phyloP scores from a whole-genome alignment of 2,113 vertebrate genomes.

The Stomatorhinus ivindoensis region DNA sequence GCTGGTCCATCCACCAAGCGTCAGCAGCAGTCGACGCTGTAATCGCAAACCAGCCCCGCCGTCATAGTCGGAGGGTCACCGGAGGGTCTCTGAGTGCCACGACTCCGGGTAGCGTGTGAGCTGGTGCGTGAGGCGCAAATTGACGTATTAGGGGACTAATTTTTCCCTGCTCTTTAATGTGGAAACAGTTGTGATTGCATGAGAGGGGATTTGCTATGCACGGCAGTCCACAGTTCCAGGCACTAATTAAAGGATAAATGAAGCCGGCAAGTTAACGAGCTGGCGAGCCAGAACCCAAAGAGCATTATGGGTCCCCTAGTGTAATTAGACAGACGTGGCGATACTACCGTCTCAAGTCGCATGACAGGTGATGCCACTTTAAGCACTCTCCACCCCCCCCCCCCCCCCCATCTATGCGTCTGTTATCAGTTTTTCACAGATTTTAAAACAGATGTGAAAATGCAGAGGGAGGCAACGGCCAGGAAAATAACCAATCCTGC shows the following conservation, averaged over 20 bases:
- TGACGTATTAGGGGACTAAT: slow-evolving; percentile 9
- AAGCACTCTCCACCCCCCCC: slow-evolving; percentile 68
- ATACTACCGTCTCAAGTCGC: slow-evolving; percentile 35
- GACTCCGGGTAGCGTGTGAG: neutral
- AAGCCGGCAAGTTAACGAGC: slow-evolving; percentile 63
- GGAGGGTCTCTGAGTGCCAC: neutral
- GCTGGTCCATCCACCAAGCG: slow-evolving; percentile 47
- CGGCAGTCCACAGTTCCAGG: slow-evolving; percentile 64
- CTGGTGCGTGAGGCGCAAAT: neutral
- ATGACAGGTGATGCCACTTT: slow-evolving; percentile 21
- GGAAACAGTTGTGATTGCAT: slow-evolving; percentile 17
- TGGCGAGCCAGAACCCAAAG: slow-evolving; percentile 56
- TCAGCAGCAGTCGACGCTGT: slow-evolving; percentile 37
- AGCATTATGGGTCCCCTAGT: slow-evolving; percentile 63
- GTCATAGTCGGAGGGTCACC: neutral
- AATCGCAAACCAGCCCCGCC: slow-evolving; percentile 27
- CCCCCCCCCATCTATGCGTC: neutral
- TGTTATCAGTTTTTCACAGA: neutral
- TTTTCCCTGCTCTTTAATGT: neutral
- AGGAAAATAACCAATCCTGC: neutral
- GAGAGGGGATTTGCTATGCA: slow-evolving; percentile 38
- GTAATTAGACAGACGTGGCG: slow-evolving; percentile 68
- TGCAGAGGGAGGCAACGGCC: neutral
- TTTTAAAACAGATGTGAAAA: neutral
- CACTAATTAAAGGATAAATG: slow-evolving; percentile 76